Base-by-base conservation (phyloP, 2,797 vertebrate species). In the Notolabrus celidotus region DNA sequence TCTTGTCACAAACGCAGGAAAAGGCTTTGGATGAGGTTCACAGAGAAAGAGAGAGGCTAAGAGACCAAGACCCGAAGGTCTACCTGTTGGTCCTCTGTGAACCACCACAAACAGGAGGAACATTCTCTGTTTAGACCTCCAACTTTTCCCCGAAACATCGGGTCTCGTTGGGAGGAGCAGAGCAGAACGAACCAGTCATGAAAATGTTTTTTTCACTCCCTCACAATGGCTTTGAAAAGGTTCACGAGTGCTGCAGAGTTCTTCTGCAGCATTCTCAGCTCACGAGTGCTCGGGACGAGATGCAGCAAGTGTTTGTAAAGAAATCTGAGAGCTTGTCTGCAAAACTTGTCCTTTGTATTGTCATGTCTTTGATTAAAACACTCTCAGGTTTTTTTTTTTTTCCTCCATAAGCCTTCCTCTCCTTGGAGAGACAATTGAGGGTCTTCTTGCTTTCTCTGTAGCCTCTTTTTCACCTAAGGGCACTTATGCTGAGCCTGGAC, bases 391-490 rank as follows among this genome's bases (percentile, higher is more conserved):
- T 70, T 69, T 73, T 77, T 70, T 79, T 69, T 41, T 52, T 62
- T 47, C 39, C 66, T 71, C 46, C 49, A 74, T 47, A 60, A 78
- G 85, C 71, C 86, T 88, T 87, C 82, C 82, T 85, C 71, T 93
- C 90, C 88, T 88, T 86, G 67, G 88, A 91, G 91, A 92, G 85
- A 90, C 88, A 88, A 92, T 91, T 79, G 87, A 85, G 82, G 76
- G 53, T 67, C 82, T 78, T 86, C 71, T 88, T 31, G 46, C 65
- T 84, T 76, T 80, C 80, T 82, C 75, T 88, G 79, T 61, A 84
- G 77, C 74, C 71, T 83, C 79, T 84, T 80, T 86, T 88, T 86
- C 82, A 89, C 91, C 88, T 89, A 52, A 86, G 90, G 92, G 90
- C 87, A 86, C 77, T 63, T 53, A 56, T 25, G 39, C 83, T 74